Evolutionary conservation across 2,113 vertebrate genomes (phyloP), one percentile per base, ranked within the genome.

Genomic region (Narcine bancroftii): DNA sequence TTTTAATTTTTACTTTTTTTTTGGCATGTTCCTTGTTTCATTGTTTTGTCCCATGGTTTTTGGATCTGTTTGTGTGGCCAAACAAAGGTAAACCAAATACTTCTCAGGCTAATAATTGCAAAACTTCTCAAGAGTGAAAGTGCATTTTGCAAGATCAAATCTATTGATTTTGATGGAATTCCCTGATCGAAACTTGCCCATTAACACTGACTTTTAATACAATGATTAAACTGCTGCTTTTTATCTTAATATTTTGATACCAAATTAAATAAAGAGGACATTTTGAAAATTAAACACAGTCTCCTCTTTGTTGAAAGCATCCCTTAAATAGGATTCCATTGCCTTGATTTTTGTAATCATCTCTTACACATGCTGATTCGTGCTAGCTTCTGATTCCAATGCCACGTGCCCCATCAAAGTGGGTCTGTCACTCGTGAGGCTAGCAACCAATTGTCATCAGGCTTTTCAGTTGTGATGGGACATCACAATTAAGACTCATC

Each of bases 1-100:
- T 66, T 66, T 91, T 71, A 45, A 39, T 65, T 91, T 91, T 89
- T 89, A 42, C 39, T 3, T 63, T 91, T 69, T 29, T 69, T 71
- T 71, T 66, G 89, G 89, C 89, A 91, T 91, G 89, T 71, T 91
- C 89, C 65, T 69, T 91, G 63, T 91, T 91, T 91, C 89, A 91
- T 91, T 91, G 89, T 91, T 91, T 91, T 91, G 89, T 91, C 42
- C 89, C 89, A 91, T 91, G 39, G 63, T 91, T 91, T 91, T 91
- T 63, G 60, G 81, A 87, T 36, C 15, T 33, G 81, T 63, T 91
- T 91, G 89, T 47, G 39, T 91, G 89, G 65, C 89, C 65, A 39
- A 91, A 45, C 89, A 66, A 91, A 91, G 65, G 89, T 91, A 91
- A 91, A 91, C 65, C 89, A 47, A 10, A 21, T 91, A n/a, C 6